phyloP scores from a whole-genome alignment of 2,888 invertebrate genomes.

The Caenorhabditis parvicauda region DNA sequence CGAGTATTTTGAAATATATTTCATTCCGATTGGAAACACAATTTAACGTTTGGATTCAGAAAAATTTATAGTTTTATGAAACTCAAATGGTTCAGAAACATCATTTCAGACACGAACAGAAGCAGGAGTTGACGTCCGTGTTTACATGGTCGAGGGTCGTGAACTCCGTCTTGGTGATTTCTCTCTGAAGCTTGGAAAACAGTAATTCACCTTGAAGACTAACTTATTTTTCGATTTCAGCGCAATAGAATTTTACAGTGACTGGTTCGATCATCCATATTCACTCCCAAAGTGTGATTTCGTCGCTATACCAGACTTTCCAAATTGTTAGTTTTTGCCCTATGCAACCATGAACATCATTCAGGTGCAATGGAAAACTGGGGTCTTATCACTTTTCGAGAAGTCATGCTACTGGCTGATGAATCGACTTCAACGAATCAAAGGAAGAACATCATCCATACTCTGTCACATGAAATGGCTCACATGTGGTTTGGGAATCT shows the following conservation, averaged over 20 bases:
- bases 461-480: slow-evolving; percentile 81
- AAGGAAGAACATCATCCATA: slow-evolving; percentile 73
- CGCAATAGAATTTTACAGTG: slow-evolving; percentile 87
- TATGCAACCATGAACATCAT: too few relatives aligned
- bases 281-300: slow-evolving; percentile 93
- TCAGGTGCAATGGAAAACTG: slow-evolving; percentile 89
- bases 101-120: slow-evolving; percentile 63
- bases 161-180: too few relatives aligned
- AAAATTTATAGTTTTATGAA: too few relatives aligned
- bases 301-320: slow-evolving; percentile 86
- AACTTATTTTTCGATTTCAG: background rate
- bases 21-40: too few relatives aligned
- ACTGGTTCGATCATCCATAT: slow-evolving; percentile 90
- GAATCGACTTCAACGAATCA: slow-evolving; percentile 76
- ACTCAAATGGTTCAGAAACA: too few relatives aligned
- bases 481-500: slow-evolving; percentile 98
- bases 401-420: slow-evolving; percentile 85
- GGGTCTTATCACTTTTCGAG: slow-evolving; percentile 88
- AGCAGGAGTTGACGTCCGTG: slow-evolving; percentile 74
- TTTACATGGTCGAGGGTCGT: slow-evolving; percentile 76
- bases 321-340: too few relatives aligned
- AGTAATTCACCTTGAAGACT: too few relatives aligned
- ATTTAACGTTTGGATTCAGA: too few relatives aligned
- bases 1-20: too few relatives aligned
- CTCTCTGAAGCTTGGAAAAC: too few relatives aligned